These are phyloP conservation scores for Capreolus pygargus DNA, from an alignment of 2,113 vertebrate species.

Conservation along the genomic window DNA sequence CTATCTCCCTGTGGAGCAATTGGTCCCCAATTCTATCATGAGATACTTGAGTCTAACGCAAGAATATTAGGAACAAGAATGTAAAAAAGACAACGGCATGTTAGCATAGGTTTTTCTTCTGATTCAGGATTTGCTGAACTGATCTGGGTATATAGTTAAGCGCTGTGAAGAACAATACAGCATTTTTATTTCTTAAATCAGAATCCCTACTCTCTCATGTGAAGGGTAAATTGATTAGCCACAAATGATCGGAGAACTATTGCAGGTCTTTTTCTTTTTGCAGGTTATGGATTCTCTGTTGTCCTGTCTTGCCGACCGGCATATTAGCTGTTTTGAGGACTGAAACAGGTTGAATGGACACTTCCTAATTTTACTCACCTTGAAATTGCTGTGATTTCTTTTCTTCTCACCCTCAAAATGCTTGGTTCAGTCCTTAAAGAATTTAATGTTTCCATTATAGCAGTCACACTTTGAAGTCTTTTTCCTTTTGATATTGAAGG, in stretches of 20 bases:
- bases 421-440: background rate
- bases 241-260: background rate
- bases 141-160: background rate
- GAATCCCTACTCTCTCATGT: background rate
- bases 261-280: background rate
- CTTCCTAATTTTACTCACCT: background rate
- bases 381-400: background rate
- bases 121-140: background rate
- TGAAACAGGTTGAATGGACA: background rate
- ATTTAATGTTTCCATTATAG: background rate
- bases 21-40: background rate
- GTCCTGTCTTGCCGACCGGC: background rate
- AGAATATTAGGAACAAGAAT: background rate
- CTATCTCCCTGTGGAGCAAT: background rate
- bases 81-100: background rate
- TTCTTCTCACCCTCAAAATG: background rate
- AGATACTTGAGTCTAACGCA: background rate
- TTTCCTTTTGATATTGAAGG: background rate
- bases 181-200: background rate
- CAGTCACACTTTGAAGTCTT: background rate
- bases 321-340: background rate
- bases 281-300: background rate
- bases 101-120: background rate
- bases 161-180: background rate
- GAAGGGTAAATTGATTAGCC: background rate